phyloP scores from a whole-genome alignment of 2,888 invertebrate species.

The Lepeophtheirus nordmannii region DNA sequence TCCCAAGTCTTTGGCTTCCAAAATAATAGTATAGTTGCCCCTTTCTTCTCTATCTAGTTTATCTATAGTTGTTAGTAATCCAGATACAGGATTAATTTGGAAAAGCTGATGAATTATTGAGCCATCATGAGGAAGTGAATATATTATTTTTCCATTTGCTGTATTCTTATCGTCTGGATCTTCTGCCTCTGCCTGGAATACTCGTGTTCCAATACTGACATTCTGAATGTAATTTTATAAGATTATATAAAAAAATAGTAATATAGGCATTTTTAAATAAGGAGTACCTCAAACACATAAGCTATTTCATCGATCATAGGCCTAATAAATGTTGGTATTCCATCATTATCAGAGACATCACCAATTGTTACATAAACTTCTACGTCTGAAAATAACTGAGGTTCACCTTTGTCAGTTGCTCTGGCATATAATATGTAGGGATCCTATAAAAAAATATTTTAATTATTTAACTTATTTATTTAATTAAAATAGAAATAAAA shows the following conservation, averaged over 20 bases:
- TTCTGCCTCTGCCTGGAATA: slow-evolving; percentile 57
- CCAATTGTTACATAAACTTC: slow-evolving; percentile 56
- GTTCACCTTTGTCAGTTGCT: slow-evolving; percentile 40
- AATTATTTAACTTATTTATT: neutral
- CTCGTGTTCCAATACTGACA: slow-evolving; percentile 52
- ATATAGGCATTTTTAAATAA: neutral
- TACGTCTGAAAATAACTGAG: slow-evolving; percentile 43
- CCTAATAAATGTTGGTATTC: slow-evolving; percentile 55
- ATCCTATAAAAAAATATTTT: slow-evolving; percentile 8
- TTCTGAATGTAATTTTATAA: slow-evolving; percentile 40
- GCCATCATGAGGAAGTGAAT: slow-evolving; percentile 53
- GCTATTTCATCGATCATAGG: slow-evolving; percentile 54
- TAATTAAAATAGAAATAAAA: too few relatives aligned
- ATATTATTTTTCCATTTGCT: slow-evolving; percentile 55
- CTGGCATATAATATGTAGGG: slow-evolving; percentile 16
- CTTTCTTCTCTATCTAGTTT: slow-evolving; percentile 47
- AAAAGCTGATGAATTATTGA: slow-evolving; percentile 46
- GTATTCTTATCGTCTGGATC: slow-evolving; percentile 61
- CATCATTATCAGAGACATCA: slow-evolving; percentile 63
- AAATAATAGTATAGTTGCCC: slow-evolving; percentile 54
- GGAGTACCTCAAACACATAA: slow-evolving; percentile 48
- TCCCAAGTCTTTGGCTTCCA: slow-evolving; percentile 62
- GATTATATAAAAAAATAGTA: slow-evolving; percentile 6
- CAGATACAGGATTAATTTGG: slow-evolving; percentile 48
- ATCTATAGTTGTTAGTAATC: slow-evolving; percentile 52